Evolutionary conservation across 2,797 vertebrate genomes (phyloP).

Genomic region (Ceryle rudis): DNA sequence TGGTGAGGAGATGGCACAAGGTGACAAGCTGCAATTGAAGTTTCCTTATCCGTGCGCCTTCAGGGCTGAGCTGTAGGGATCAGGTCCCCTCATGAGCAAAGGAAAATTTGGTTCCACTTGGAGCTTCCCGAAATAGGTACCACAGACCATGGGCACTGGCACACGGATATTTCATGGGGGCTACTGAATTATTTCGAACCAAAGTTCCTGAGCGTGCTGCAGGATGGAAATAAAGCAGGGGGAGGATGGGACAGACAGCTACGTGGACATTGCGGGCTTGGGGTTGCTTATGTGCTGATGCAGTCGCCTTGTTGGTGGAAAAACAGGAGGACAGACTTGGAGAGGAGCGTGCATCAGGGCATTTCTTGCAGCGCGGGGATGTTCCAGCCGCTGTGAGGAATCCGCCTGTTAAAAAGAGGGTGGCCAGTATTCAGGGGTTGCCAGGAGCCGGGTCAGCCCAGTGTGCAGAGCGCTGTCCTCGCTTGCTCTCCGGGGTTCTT

Average conservation of each 20-base stretch:
- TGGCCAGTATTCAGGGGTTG: background rate
- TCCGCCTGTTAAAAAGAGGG: background rate
- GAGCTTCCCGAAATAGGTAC: fast-evolving
- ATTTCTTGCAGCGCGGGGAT: fast-evolving
- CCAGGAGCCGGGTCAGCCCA: background rate
- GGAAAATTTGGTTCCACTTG: background rate
- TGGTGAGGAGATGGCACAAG: background rate
- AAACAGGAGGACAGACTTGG: background rate
- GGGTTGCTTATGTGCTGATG: background rate
- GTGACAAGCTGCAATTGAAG: fast-evolving
- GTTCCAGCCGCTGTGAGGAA: background rate
- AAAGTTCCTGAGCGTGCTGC: too few relatives aligned
- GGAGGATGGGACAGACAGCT: background rate
- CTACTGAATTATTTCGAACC: background rate
- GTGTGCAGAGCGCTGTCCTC: background rate
- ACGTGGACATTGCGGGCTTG: fast-evolving
- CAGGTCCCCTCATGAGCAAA: too few relatives aligned
- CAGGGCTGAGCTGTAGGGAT: background rate
- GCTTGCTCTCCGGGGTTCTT: background rate
- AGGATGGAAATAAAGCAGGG: background rate
- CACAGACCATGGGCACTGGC: fast-evolving
- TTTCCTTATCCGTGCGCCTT: fast-evolving
- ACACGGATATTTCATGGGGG: fast-evolving
- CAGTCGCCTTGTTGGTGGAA: background rate
- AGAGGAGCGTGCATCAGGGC: fast-evolving